A percentile compares a stretch with the other conserved stretches of the same genome.
phyloP scores from a whole-genome alignment of 2,888 invertebrate genomes.

The Atherix ibis region DNA sequence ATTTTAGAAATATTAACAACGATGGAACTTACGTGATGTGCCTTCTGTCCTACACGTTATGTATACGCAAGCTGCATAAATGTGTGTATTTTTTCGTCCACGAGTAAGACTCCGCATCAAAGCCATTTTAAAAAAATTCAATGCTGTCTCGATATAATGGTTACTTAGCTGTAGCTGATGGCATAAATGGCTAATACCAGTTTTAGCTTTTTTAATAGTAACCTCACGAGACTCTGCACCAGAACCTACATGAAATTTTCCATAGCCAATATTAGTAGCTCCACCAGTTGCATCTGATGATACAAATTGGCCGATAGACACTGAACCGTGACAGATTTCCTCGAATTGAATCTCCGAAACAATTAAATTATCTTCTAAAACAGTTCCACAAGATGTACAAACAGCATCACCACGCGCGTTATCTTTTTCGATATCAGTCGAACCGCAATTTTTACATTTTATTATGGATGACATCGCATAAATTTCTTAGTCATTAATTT shows the following conservation, averaged over 20 bases:
- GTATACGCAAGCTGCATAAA: conserved; percentile 94
- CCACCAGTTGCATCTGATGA: conserved; percentile 77
- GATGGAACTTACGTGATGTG: conserved; percentile 68
- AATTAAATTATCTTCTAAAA: conserved; percentile 90
- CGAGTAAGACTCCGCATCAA: conserved; percentile 68
- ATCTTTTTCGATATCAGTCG: conserved; percentile 87
- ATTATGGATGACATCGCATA: conserved; percentile 39
- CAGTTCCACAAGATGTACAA: conserved; percentile 91
- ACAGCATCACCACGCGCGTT: conserved; percentile 88
- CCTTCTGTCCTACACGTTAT: conserved; percentile 91
- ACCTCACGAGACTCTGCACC: conserved; percentile 86
- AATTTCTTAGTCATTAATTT: not conserved
- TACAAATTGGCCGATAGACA: conserved; percentile 86
- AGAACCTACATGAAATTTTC: conserved; percentile 62
- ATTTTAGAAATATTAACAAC: conserved; percentile 25
- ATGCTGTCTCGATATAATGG: conserved; percentile 84
- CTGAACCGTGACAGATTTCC: conserved; percentile 77
- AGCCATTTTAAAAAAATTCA: conserved; percentile 88
- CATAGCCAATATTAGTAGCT: conserved; percentile 58
- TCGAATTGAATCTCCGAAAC: conserved; percentile 94
- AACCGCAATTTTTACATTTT: conserved; percentile 76
- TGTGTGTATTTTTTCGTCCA: conserved; percentile 77
- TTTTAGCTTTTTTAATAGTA: conserved; percentile 75
- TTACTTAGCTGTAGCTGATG: conserved; percentile 77
- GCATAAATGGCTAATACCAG: conserved; percentile 70